Base-by-base conservation (phyloP, 2,888 invertebrate species). In the Hyposoter didymator region DNA sequence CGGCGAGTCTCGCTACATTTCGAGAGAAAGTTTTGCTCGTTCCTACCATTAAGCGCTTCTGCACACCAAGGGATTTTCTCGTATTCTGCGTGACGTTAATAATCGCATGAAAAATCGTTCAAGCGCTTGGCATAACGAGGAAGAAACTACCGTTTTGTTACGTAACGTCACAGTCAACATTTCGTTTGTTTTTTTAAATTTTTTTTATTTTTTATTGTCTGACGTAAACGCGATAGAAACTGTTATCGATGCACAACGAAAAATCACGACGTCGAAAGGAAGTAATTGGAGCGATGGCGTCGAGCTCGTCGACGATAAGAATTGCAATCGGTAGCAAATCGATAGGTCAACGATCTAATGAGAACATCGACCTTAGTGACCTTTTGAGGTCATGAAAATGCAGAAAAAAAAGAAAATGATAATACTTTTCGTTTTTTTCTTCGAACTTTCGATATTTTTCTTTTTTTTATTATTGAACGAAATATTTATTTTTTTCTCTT, bases 21-120 rank as follows among this genome's bases (percentile, higher is more conserved):
- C n/a, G 35, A 49, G 75, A 64, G 75, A 78, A 78, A 78, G 67
- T 78, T 78, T 67, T 35, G 19, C 59, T 69, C 75, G 49, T 14
- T 75, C 75, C 12, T 17, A 62, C 59, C 49, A 70, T 70, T 49
- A 70, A 39, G n/a, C 32, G 28, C n/a, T 22, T 49, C 47, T n/a
- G 32, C 17, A 32, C 35, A 10, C 22, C 45, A 10, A 17, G 1
- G 35, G 22, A 22, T 59, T 59, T 62, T 74, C 19, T 39, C 72
- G 35, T 75, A 7, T 47, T 22, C 28, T 2, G 8, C 7, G 28
- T 28, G 17, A 69, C 69, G 59, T 28, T 28, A 28, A 59, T 59
- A 28, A 59, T 59, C 12, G 14, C 59, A 28, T 12, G 32, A 8
- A 67, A 67, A 67, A 43, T 49, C 49, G 17, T 70, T 49, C 1